Base-by-base conservation (phyloP, 1,140 invertebrate genomes). In the Ceratosolen fusciceps region DNA sequence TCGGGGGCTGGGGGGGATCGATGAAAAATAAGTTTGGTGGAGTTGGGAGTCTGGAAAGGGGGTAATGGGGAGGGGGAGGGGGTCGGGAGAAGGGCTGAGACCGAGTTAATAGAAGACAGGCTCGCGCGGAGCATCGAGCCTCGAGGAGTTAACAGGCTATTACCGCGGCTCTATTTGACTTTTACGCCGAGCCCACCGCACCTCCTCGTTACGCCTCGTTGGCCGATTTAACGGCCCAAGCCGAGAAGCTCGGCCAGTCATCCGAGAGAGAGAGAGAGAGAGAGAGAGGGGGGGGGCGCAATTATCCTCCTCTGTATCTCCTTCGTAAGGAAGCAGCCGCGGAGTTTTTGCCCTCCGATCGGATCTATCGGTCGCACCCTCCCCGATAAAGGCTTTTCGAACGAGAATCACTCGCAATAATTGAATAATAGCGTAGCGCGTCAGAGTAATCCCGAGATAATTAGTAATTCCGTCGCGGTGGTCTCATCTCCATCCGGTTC, bases 61-160 rank as follows among this genome's bases (percentile, higher is more conserved):
- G n/a, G n/a, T n/a, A n/a, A n/a, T n/a, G n/a, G n/a, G n/a, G n/a
- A n/a, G 29, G 29, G 29, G 56, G 9, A 24, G n/a, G 56, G 29
- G n/a, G 56, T 4, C 4, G 14, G 49, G n/a, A 4, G 56, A 26
- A 1, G 12, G 8, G 26, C 31, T 39, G 1, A 31, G 4, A 34
- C 9, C 14, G 34, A 21, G 8, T 19, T 26, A 2, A 29, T 7
- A 2, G 24, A 5, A 21, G 31, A 12, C 26, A 24, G n/a, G 58
- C 16, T 56, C 56, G 56, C 56, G 56, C n/a, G 5, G 8, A 12
- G 24, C 39, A 47, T 4, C 24, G 1, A 47, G 39, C 39, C n/a
- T n/a, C 67, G n/a, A 70, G 54, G 37, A 74, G 37, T 75, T 75
- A 75, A 75, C 74, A 75, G 74, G 26, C 60, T 65, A 75, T 75